Evolutionary conservation across 1,140 invertebrate genomes (phyloP), one percentile per base, ranked within the genome.

Genomic region (Drosophila pectinifera): DNA sequence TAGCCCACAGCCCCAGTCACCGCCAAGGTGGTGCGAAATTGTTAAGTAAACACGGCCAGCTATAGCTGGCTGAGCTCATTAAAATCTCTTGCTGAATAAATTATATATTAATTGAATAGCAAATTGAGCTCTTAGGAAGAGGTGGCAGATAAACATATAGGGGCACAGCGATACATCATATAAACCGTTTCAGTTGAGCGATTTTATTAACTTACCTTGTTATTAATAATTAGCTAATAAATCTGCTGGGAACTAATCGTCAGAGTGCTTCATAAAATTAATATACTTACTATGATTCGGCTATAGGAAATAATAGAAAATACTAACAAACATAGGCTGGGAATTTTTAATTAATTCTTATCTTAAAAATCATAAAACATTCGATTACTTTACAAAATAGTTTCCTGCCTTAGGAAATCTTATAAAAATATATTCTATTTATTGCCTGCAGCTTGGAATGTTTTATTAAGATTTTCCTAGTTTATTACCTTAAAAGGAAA

Each of bases 81-180:
- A 59, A 55, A 64, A 46, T 39, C 13, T 5, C 36, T 28, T 62
- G 43, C 43, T n/a, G 34, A 41, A 46, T 46, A 61, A 49, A 49
- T 63, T 63, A 67, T 46, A 49, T 20, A 63, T 58, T 63, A 41
- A 63, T 41, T 58, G 54, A 31, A 59, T 41, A n/a, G 55, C 59
- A 42, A 56, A 61, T 61, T 61, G 51, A 61, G 58, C 49, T 26
- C 58, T 61, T 61, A 38, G 10, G 16, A 14, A 16, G 31, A 56
- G 48, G 24, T 56, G 51, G 31, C 20, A 59, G 56, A 62, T 65
- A 62, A 26, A 20, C 42, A 34, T 48, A 67, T 20, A 39, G 34
- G 57, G 57, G 18, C 45, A 36, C 14, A 51, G 4, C 57, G 57
- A 59, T 38, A 6, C 13, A 22, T 53, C 18, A 53, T 20, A 14